phyloP scores from a whole-genome alignment of 2,888 invertebrate genomes.

The Opisthograptis luteolata region DNA sequence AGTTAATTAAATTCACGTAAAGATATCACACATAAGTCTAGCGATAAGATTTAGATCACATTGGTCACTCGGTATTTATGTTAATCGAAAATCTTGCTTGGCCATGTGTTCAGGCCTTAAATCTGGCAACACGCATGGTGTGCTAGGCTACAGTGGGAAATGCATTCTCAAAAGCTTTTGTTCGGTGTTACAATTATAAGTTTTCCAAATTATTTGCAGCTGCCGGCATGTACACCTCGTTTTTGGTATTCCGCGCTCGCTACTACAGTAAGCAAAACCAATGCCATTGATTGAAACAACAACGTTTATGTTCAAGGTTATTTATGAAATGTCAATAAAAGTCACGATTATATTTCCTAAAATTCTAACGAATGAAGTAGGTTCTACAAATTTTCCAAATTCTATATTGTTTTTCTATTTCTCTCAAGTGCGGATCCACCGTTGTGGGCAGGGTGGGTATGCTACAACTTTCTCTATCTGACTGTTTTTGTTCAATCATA shows the following conservation, averaged over 20 bases:
- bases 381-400: too few relatives aligned
- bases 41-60: background rate
- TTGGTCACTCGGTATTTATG: background rate
- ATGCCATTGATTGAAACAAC: background rate
- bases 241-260: conserved; percentile 7
- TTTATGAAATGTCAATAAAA: too few relatives aligned
- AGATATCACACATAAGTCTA: background rate
- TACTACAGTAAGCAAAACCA: conserved; percentile 5
- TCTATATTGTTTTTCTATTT: too few relatives aligned
- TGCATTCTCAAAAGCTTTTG: conserved; percentile 17
- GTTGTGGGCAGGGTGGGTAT: too few relatives aligned
- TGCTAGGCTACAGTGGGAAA: conserved; percentile 10
- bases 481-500: too few relatives aligned
- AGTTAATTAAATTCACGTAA: background rate
- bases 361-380: too few relatives aligned
- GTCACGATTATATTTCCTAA: too few relatives aligned
- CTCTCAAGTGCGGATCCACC: too few relatives aligned
- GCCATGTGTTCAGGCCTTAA: conserved; percentile 12
- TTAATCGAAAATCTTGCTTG: conserved; percentile 30
- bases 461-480: too few relatives aligned
- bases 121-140: conserved; percentile 25
- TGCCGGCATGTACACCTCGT: conserved; percentile 27
- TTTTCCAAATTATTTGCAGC: conserved; percentile 25
- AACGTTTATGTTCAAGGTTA: too few relatives aligned
- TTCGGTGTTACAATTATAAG: conserved; percentile 9